Percentiles rank a stretch among this genome's conserved stretches.
Conservation (phyloP, 2,888 invertebrate species). For the Adineta ricciae region DNA sequence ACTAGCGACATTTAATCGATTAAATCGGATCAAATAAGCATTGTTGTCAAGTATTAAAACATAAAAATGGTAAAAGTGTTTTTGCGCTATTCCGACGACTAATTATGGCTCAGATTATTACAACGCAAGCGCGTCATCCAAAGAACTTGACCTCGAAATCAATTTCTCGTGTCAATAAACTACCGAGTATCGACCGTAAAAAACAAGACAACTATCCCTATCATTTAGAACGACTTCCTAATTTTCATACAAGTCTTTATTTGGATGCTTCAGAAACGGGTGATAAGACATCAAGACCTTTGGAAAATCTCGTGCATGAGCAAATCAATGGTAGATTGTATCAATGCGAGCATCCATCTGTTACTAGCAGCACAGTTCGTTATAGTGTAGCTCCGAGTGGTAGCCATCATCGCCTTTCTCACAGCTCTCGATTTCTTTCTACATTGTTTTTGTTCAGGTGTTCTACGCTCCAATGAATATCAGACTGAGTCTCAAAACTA, state of each 20-base stretch:
- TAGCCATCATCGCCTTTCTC: too few species aligned
- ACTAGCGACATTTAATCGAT: neutral
- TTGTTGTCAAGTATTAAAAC: neutral
- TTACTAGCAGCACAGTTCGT: neutral
- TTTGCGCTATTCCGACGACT: neutral
- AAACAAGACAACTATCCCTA: neutral
- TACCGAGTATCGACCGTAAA: neutral
- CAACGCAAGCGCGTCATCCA: too few species aligned
- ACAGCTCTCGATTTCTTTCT: too few species aligned
- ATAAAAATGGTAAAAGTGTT: neutral
- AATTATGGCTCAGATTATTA: neutral
- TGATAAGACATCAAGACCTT: neutral
- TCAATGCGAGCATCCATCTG: neutral
- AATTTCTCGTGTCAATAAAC: too few species aligned
- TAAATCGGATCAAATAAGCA: neutral
- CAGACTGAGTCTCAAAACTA: neutral
- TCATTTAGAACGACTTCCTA: neutral
- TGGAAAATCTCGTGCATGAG: neutral
- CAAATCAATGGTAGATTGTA: neutral
- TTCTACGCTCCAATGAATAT: neutral
- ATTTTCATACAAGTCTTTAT: neutral
- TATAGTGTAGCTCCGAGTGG: neutral
- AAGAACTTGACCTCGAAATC: too few species aligned
- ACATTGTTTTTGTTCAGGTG: neutral
- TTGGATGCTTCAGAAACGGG: neutral